Percentiles rank a stretch among this genome's conserved stretches.
These are phyloP conservation scores for Cacatua alba DNA, from an alignment of 2,113 vertebrate genomes.

Conservation along the genomic window DNA sequence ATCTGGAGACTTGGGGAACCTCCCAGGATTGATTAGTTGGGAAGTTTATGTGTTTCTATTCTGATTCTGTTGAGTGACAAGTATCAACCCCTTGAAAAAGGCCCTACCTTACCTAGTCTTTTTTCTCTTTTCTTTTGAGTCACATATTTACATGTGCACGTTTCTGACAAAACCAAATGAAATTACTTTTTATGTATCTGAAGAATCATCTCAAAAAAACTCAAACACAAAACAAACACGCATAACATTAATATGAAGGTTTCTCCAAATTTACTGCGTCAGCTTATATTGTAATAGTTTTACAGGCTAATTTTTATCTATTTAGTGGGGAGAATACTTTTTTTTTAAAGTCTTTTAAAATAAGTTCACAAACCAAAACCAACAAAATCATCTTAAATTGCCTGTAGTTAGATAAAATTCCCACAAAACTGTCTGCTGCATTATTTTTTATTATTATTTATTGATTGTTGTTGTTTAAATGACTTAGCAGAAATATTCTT, in stretches of 20 bases:
- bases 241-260: neutral
- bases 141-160: fast-evolving
- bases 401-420: neutral
- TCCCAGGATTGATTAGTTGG: neutral
- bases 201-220: neutral
- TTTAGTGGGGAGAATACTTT: neutral
- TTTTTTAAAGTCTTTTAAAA: neutral
- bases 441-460: neutral
- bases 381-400: neutral
- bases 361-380: neutral
- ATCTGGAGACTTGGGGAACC: neutral
- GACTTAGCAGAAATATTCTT: neutral
- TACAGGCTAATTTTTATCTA: neutral
- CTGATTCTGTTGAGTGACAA: neutral
- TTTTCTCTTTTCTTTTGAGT: neutral
- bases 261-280: neutral
- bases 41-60: neutral
- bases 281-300: neutral
- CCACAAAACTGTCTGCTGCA: neutral
- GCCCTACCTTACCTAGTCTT: neutral
- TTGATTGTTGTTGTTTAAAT: neutral
- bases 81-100: neutral
- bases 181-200: neutral
- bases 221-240: neutral
- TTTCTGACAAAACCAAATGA: neutral